Base-by-base conservation (phyloP, 2,888 invertebrate genomes). In the Conops quadrifasciatus region DNA sequence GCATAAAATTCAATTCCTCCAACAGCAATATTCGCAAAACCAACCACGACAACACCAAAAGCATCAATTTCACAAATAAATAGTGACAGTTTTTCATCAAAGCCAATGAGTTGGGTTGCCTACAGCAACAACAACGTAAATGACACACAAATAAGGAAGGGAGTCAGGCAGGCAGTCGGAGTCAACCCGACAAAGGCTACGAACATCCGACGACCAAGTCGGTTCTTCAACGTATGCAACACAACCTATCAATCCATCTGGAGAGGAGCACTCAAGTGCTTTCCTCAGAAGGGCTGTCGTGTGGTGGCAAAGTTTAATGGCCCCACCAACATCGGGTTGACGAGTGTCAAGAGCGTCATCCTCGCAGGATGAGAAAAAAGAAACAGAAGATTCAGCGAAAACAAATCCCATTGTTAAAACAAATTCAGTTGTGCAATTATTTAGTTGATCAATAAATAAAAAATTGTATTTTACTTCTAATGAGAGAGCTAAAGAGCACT, bases 231-330 rank as follows among this genome's bases (percentile, higher is more conserved):
- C 36, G 30, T 36, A 16, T 36, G 26, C 24, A 43, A 56, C 43
- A 45, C 67, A 59, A 82, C 81, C 81, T 82, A 81, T 81, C 81
- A 81, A 81, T 81, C 82, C 78, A 82, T 80, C 82, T 81, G 79
- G 78, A 81, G 81, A 81, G 80, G 36, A 36, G 68, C 67, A 73
- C 74, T 81, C 80, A 80, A 81, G 80, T 81, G 82, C 79, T 82
- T 81, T 81, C 78, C 80, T 81, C 82, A 80, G 60, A 60, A 67
- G 30, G 13, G 43, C 58, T 45, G 21, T 59, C 45, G 15, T 47
- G 26, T 56, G 28, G 43, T 26, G 49, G 59, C 53, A 7, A 67
- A 71, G 75, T 75, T 76, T 75, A 74, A 74, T 73, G n/a, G 74
- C 72, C 75, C 75, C 67, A 65, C 64, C 67, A 70, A 36, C 9